Evolutionary conservation across 2,113 vertebrate species (phyloP).

Genomic region (Callipepla squamata): DNA sequence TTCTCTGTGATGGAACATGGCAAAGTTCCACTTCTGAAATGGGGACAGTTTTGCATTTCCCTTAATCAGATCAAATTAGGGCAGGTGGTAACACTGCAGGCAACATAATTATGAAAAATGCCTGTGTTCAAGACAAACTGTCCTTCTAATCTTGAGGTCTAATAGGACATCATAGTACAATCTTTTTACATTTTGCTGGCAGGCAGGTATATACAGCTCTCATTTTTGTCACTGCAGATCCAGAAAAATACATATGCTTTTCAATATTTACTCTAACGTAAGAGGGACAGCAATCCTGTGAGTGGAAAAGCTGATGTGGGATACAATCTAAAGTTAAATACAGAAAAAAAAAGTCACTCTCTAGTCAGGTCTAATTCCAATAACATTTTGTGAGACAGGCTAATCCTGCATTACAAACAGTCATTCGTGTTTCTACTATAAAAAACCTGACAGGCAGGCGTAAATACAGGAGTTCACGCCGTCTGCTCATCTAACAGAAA

Average conservation of each 20-base stretch:
- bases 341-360: conserved; percentile 9
- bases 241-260: conserved; percentile 2
- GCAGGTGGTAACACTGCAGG: conserved; percentile 80
- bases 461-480: conserved; percentile 31
- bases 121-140: conserved; percentile 52
- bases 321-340: conserved; percentile 35
- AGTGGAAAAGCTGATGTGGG: neutral
- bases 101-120: conserved; percentile 78
- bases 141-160: conserved; percentile 61
- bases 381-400: neutral
- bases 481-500: neutral
- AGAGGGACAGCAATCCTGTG: neutral
- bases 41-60: conserved; percentile 74
- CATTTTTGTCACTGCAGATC: neutral
- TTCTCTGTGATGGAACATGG: conserved; percentile 31
- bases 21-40: conserved; percentile 57
- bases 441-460: conserved; percentile 1
- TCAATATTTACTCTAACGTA: conserved; percentile 14
- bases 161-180: conserved; percentile 50
- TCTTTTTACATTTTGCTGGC: conserved; percentile 33
- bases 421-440: conserved; percentile 2
- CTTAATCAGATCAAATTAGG: conserved; percentile 78
- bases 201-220: neutral
- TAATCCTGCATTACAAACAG: conserved; percentile 48
- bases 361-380: neutral